Base-by-base conservation (phyloP, 2,888 invertebrate species). In the Nipponacmea schrenckii region DNA sequence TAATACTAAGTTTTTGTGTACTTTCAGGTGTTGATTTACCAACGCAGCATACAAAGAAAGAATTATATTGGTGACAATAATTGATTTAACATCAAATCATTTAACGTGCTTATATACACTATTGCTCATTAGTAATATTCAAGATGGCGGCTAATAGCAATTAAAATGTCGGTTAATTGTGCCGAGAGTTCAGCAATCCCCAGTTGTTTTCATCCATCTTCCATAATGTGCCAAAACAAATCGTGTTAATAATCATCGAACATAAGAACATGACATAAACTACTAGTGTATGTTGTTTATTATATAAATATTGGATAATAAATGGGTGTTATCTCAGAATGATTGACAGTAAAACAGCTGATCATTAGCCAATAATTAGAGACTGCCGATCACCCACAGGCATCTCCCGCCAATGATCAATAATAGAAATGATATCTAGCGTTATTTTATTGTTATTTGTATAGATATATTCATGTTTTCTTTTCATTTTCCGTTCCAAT, bases 41-140 rank as follows among this genome's bases (percentile, higher is more conserved):
- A 2, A 56, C 76, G 14, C 79, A 79, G 46, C 79, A 79, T 70
- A 77, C 79, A 46, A 79, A 79, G 71, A 79, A 77, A 44, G 79
- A 79, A 63, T 74, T 78, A 68, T 79, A 79, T 64, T 79, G 79
- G 79, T 79, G 77, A 79, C 50, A 50, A 67, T 26, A 46, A 46
- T 12, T 48, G 67, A 67, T 15, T 31, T 50, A 20, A 2, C 20
- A 20, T 20, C n/a, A 50, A 17, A 20, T 24, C 56, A 56, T 24
- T 24, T 56, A 56, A 56, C 14, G 56, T 56, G 56, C 14, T 24
- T 24, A 20, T 50, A 50, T 56, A 56, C 56, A 20, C 14, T 20
- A 56, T 56, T 56, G 56, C 56, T 56, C 56, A 56, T 56, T 10
- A 56, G 20, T 24, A 56, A 24, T 24, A 24, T 56, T 56, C 56